Evolutionary conservation across 1,140 invertebrate genomes (phyloP), one percentile per base, ranked within the genome.

Genomic region (Polyergus mexicanus): DNA sequence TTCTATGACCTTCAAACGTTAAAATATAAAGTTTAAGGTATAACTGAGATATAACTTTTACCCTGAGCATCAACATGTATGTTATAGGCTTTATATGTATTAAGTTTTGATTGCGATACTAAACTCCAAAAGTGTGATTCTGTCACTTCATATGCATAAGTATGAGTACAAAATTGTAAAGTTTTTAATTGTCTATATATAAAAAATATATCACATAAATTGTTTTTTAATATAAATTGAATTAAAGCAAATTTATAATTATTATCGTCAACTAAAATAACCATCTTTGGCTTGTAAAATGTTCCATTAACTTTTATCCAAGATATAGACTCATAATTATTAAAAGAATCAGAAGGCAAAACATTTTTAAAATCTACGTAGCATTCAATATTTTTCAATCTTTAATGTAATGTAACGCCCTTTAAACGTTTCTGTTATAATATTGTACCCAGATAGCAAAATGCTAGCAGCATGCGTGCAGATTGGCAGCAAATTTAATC

Each of bases 231-330:
- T 3, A 38, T 74, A 25, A 25, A 74, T 58, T 56, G 10, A 22
- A 58, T 58, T 1, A 7, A 58, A 10, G 1, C 69, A 72, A 56
- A 58, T 74, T 74, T 74, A 19, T 6, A 16, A 58, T 38, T 32
- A 72, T 1, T 74, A 4, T 56, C 13, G 1, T 74, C 71, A 25
- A 58, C 10, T 74, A 38, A 3, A 74, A 74, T 38, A 25, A 74
- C 19, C 11, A 44, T 44, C 2, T 11, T 44, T 44, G 8, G 41
- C 11, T 44, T 13, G 11, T 44, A 44, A 44, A 75, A 60, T n/a
- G 56, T 60, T 60, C 72, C 56, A 25, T 76, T 76, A 41, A 62
- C 38, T 76, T 76, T 76, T 41, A 76, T 11, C 35, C 35, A 76
- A 41, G 72, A 76, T 16, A 76, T 0, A 25, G 1, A 76, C 41